Percentiles rank a stretch among this genome's conserved stretches.
Conservation (phyloP, 2,888 invertebrate species). For the Lucinisca nassula region DNA sequence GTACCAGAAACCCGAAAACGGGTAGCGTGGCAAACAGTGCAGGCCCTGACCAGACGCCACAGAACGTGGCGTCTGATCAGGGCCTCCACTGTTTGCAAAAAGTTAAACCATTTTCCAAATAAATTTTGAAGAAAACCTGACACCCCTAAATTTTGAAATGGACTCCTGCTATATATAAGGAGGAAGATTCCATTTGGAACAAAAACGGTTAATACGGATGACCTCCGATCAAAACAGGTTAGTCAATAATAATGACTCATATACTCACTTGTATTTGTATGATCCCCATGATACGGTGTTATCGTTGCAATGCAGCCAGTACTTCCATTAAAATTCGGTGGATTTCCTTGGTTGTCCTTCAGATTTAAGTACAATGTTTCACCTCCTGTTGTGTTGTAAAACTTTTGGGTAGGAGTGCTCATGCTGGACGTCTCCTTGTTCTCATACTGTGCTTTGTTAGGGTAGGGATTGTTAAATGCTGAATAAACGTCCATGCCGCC, state of each 20-base stretch:
- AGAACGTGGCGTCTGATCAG: no score
- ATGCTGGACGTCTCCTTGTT: conserved; percentile 2
- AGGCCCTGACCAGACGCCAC: no score
- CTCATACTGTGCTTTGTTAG: conserved; percentile 70
- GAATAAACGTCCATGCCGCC: conserved; percentile 73
- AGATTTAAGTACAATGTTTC: conserved; percentile 70
- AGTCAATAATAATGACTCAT: neutral
- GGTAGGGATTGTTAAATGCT: conserved; percentile 72
- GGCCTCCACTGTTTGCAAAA: no score
- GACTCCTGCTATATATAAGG: no score
- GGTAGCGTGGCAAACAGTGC: no score
- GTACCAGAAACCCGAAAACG: no score
- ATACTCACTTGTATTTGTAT: conserved; percentile 11
- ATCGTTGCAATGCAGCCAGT: conserved; percentile 70
- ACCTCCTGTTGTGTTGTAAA: conserved; percentile 35
- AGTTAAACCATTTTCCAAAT: no score
- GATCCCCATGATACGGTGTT: conserved; percentile 68
- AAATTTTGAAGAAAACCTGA: no score
- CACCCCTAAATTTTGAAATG: no score
- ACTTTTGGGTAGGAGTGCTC: conserved; percentile 36
- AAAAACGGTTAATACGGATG: no score
- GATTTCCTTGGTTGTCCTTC: conserved; percentile 55
- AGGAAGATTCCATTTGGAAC: no score
- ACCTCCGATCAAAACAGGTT: no score
- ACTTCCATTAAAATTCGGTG: conserved; percentile 46